Evolutionary conservation across 2,888 invertebrate genomes (phyloP).

Genomic region (Kuschelorhynchus macadamiae): DNA sequence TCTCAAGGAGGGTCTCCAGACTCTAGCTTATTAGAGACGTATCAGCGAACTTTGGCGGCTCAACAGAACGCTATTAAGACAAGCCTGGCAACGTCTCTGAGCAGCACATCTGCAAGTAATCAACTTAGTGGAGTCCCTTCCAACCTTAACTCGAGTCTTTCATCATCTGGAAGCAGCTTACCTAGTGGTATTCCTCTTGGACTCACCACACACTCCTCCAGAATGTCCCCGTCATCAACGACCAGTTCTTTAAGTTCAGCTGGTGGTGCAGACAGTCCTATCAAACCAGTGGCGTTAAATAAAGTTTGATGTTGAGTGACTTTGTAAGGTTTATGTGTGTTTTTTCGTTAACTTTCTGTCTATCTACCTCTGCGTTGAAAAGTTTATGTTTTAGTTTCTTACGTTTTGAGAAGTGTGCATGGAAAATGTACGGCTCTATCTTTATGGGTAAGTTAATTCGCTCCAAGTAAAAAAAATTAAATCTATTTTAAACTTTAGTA

Average conservation of each 20-base stretch:
- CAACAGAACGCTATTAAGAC: slow-evolving; percentile 66
- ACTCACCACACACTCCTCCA: slow-evolving; percentile 69
- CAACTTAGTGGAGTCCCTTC: slow-evolving; percentile 43
- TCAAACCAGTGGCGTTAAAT: slow-evolving; percentile 68
- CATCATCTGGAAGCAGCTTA: slow-evolving; percentile 49
- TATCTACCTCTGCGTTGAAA: slow-evolving; percentile 48
- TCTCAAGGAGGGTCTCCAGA: slow-evolving; percentile 71
- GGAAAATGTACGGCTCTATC: background rate
- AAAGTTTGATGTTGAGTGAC: slow-evolving; percentile 65
- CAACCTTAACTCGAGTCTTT: slow-evolving; percentile 9
- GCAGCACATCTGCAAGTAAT: slow-evolving; percentile 57
- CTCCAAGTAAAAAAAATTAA: too few species aligned
- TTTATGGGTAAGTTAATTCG: slow-evolving; percentile 17
- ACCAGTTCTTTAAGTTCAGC: slow-evolving; percentile 73
- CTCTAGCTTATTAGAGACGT: slow-evolving; percentile 79
- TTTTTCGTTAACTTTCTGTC: slow-evolving; percentile 24
- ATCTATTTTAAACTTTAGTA: too few species aligned
- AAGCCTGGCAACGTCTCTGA: slow-evolving; percentile 59
- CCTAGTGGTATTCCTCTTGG: slow-evolving; percentile 67
- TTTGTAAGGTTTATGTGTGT: slow-evolving; percentile 26
- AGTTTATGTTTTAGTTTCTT: slow-evolving; percentile 23
- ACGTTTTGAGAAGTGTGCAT: slow-evolving; percentile 10
- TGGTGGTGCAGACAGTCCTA: slow-evolving; percentile 71
- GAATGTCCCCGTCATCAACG: slow-evolving; percentile 76
- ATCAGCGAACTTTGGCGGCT: slow-evolving; percentile 79